Base-by-base conservation (phyloP, 2,113 vertebrate genomes). In the Lonchura striata region DNA sequence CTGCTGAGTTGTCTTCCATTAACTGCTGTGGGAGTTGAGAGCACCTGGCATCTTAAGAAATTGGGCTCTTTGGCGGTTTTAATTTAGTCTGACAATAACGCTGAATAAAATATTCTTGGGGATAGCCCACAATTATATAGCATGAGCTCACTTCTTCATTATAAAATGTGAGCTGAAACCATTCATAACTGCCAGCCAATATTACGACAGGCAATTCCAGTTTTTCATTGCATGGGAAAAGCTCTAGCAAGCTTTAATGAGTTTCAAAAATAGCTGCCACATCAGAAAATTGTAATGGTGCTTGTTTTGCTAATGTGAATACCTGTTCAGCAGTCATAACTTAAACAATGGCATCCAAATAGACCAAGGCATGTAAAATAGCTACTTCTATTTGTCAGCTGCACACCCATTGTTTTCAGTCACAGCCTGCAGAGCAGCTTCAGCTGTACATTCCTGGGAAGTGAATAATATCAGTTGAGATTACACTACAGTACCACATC, bases 401-500 rank as follows among this genome's bases (percentile, higher is more conserved):
- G 86, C 72, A 86, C 93, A 82, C 89, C 82, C 97, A 98, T 97
- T 98, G 98, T 98, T 97, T 97, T 97, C 94, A 95, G 91, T 87
- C 66, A 71, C 94, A 97, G 95, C 88, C 87, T 79, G 92, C 94
- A 94, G 93, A 97, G 94, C 96, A 93, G 97, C 95, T 96, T 96
- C 53, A 91, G 92, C 97, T 95, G 91, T 98, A 97, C 98, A 98
- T 98, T 98, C 98, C 97, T 98, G 96, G 96, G 97, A 97, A 96
- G 65, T 98, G 98, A 98, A 98, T 98, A 98, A 98, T 97, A 98
- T 97, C 97, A 90, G 97, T 93, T 93, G 96, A 97, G 98, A 98
- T 98, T 98, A 98, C 61, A n/a, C 96, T 98, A 92, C 95, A 97
- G 96, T 96, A 95, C 98, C 97, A 96, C 96, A 96, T 97, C 97